Evolutionary conservation across 2,888 invertebrate genomes (phyloP), one percentile per base, ranked within the genome.

Genomic region (Spodoptera littoralis): DNA sequence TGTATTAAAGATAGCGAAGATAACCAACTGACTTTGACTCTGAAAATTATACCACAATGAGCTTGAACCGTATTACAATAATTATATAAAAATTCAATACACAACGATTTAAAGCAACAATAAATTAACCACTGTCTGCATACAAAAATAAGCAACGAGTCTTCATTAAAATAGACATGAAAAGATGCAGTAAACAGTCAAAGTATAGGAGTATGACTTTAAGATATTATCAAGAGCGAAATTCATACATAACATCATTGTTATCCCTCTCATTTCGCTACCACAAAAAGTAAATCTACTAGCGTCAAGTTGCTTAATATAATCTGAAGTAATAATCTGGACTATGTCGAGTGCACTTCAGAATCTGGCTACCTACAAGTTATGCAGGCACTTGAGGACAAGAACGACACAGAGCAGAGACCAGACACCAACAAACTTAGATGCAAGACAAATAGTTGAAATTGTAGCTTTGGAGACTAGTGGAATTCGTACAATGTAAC

Each of bases 381-480:
- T 66, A 61, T 69, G 48, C 44, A n/a, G 48, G 52, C 61, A 22
- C 4, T 36, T 36, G 5, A 36, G 8, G 36, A 36, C 45, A 44
- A 46, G 27, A 22, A 11, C 6, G 3, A 22, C 36, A 36, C 6
- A 9, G 36, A 9, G 1, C 1, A 36, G 42, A 9, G 22, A 50
- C 18, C 12, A 69, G n/a, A 22, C 42, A 13, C 13, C 11, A n/a
- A 11, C 44, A 11, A 53, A 4, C 42, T 27, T 22, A 50, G 11
- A 18, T 30, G 42, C 46, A 71, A 47, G 46, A 13, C 24, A 70
- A 56, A 49, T 64, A 71, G 49, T 46, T 45, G 22, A 68, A 52
- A 68, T 68, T 64, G 48, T 57, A 43, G 11, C 12, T 4, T 36
- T 49, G 36, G 52, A 51, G 49, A 44, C 18, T 30, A n/a, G 36